Evolutionary conservation across 2,113 vertebrate species (phyloP).

Genomic region (Solenodon paradoxus): DNA sequence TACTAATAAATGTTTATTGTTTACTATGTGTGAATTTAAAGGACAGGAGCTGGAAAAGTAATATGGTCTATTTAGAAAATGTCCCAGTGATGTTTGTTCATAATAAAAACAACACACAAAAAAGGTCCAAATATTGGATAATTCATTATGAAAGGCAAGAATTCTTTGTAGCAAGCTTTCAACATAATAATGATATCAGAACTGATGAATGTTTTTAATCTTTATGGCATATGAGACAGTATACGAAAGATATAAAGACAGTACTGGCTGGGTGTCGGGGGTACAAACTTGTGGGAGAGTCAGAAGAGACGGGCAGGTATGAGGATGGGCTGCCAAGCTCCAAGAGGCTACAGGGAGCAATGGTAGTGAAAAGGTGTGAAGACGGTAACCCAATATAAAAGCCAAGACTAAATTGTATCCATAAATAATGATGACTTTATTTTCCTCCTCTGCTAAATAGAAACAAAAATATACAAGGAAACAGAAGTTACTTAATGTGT

Average conservation of each 20-base stretch:
- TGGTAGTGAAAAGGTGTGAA: not conserved
- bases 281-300: too few species aligned
- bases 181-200: not conserved
- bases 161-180: not conserved
- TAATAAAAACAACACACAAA: not conserved
- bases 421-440: conserved; percentile 76
- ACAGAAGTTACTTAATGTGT: conserved; percentile 74
- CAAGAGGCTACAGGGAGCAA: accelerated
- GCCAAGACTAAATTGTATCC: conserved; percentile 51
- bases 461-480: conserved; percentile 75
- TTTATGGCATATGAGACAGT: not conserved
- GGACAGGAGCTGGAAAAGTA: not conserved
- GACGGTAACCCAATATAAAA: not conserved
- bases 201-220: not conserved
- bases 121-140: not conserved
- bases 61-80: not conserved
- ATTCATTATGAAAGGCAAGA: not conserved
- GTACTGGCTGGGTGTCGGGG: not conserved
- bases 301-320: too few species aligned
- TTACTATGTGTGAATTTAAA: not conserved
- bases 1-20: not conserved
- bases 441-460: conserved; percentile 77
- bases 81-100: not conserved
- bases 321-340: too few species aligned
- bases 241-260: not conserved